Evolutionary conservation across 2,113 vertebrate genomes (phyloP).

Genomic region (Dolichotis patagonum): DNA sequence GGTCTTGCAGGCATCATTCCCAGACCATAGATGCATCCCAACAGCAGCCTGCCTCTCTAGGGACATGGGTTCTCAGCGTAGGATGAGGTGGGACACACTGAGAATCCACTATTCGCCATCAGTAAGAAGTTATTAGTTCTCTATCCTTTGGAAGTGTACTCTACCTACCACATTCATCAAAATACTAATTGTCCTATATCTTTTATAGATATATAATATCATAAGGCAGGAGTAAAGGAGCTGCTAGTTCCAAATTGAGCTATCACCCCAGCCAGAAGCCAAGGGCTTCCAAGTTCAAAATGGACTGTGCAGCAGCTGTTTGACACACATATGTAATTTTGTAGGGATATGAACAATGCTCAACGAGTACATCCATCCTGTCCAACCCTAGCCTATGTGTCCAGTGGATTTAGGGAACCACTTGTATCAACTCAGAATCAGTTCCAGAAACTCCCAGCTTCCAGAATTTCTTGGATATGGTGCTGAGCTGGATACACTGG

Average conservation of each 20-base stretch:
- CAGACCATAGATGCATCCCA: not conserved
- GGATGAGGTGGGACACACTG: not conserved
- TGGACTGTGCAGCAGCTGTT: not conserved
- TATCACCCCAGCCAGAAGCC: not conserved
- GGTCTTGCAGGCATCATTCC: not conserved
- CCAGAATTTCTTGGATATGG: not conserved
- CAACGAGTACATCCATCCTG: not conserved
- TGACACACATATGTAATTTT: not conserved
- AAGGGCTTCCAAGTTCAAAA: not conserved
- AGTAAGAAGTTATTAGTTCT: not conserved
- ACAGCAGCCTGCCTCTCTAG: not conserved
- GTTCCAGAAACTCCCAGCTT: not conserved
- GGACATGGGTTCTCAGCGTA: not conserved
- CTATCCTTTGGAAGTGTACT: conserved; percentile 26
- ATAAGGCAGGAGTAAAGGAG: conserved; percentile 2
- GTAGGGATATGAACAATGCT: not conserved
- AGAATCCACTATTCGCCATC: not conserved
- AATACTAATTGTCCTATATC: not conserved
- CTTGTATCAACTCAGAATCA: not conserved
- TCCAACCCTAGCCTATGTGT: not conserved
- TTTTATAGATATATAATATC: not conserved
- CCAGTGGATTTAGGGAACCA: not conserved
- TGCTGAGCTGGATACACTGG: not conserved
- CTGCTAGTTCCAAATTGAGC: not conserved
- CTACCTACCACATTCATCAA: not conserved